Evolutionary conservation across 2,113 vertebrate species (phyloP), one percentile per base, ranked within the genome.

Genomic region (Aythya baeri): DNA sequence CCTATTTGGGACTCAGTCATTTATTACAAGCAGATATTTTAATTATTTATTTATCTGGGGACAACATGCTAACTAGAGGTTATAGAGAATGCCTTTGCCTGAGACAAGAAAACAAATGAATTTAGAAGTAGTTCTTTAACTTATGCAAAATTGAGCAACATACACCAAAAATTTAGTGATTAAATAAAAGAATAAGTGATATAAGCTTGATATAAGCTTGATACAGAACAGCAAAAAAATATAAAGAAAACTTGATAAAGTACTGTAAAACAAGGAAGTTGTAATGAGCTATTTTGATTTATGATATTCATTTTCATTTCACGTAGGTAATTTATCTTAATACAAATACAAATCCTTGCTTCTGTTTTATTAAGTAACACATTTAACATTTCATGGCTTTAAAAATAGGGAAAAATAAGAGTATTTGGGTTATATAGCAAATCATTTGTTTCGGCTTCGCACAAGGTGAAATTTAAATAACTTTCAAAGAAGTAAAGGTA

Each of bases 271-370:
- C 31, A 93, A 94, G 38, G 88, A 96, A 97, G 7, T n/a, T 96
- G 26, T 85, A 92, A 94, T 84, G 43, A 96, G 34, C 13, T 96
- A 43, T 89, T 96, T 97, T 98, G 91, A 97, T 98, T 97, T 97
- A 98, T 97, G 83, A 26, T 94, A 65, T 97, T 93, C 67, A 96
- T 97, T 97, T 97, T 92, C 74, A 95, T 94, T 97, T 96, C 81
- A 95, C 77, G 34, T 95, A 88, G 97, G 94, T 93, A 96, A 96
- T 97, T 92, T 92, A 82, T 97, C 96, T 95, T 96, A 96, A 98
- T 97, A 95, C 22, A 95, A 88, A 83, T 27, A 95, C 36, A 96
- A 94, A 97, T 23, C 25, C 83, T 96, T 36, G 13, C 59, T 54
- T 96, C 82, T 94, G 63, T 43, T 95, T 92, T 97, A 92, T 94